These are phyloP conservation scores for Chiroxiphia lanceolata DNA, from an alignment of 2,797 vertebrate species.

Conservation along the genomic window DNA sequence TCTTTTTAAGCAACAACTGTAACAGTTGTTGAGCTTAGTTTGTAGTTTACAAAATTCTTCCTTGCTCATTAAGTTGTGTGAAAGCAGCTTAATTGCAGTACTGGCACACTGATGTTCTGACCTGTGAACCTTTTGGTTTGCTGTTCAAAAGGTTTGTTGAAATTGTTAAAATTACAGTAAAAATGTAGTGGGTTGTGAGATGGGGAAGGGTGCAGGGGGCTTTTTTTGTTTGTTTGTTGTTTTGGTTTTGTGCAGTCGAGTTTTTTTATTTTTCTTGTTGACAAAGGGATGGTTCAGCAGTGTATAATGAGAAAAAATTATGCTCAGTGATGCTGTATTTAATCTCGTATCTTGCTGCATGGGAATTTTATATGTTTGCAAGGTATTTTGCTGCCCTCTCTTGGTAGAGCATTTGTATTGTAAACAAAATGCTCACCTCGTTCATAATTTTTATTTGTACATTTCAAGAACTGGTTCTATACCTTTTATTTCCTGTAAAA, in stretches of 20 bases:
- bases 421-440: not conserved
- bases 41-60: not conserved
- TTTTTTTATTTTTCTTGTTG: not conserved
- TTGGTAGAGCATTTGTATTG: not conserved
- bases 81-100: not conserved
- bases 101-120: not conserved
- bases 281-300: not conserved
- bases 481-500: not conserved
- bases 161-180: not conserved
- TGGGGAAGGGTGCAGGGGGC: not conserved
- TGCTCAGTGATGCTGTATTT: not conserved
- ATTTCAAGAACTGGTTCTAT: not conserved
- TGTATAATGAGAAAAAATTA: not conserved
- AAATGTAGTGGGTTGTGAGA: not conserved
- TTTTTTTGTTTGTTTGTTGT: not conserved
- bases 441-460: not conserved
- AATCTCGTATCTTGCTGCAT: not conserved
- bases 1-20: not conserved
- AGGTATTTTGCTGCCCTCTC: conserved; percentile 56
- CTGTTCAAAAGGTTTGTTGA: not conserved
- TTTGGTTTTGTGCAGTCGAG: not conserved
- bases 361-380: not conserved
- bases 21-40: not conserved
- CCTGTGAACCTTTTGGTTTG: not conserved
- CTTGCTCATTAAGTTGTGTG: not conserved